Conservation (phyloP, 2,888 invertebrate genomes). For the Oscheius sp. region DNA sequence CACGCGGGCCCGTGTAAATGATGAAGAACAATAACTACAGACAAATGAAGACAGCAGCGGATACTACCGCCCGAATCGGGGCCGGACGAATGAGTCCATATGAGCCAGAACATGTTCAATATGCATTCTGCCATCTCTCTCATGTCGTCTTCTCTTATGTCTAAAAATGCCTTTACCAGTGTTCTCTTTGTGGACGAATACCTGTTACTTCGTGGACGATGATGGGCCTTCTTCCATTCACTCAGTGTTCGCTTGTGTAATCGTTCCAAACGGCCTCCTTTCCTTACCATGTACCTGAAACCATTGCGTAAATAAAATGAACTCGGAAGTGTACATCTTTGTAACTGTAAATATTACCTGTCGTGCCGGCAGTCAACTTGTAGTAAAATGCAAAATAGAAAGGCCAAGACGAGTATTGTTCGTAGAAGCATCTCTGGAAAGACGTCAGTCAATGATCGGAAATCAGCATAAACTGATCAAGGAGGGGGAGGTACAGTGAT, state of each 20-base stretch:
- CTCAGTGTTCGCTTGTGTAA: constrained; percentile 53
- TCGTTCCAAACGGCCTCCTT: constrained; percentile 55
- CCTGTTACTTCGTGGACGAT: constrained; percentile 50
- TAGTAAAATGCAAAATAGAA: constrained; percentile 16
- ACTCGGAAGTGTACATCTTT: not conserved
- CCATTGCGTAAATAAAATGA: not conserved
- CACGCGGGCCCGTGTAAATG: not conserved
- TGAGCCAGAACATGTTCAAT: constrained; percentile 53
- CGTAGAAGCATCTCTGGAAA: constrained; percentile 24
- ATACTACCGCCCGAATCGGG: constrained; percentile 49
- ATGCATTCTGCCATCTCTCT: constrained; percentile 49
- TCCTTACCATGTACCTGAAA: constrained; percentile 54
- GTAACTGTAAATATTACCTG: not conserved
- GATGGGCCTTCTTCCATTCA: constrained; percentile 55
- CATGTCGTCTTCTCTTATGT: constrained; percentile 52
- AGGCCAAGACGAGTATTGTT: constrained; percentile 10
- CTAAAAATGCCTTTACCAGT: constrained; percentile 10
- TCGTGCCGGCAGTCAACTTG: constrained; percentile 18
- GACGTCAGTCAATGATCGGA: not conserved
- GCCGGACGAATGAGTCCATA: constrained; percentile 57
- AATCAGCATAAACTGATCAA: not conserved
- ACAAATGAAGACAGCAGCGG: constrained; percentile 15
- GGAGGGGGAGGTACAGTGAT: constrained; percentile 18
- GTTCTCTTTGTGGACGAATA: constrained; percentile 10
- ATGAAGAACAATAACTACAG: constrained; percentile 18